Conservation (phyloP, 2,888 invertebrate genomes). For the Abrostola tripartita region DNA sequence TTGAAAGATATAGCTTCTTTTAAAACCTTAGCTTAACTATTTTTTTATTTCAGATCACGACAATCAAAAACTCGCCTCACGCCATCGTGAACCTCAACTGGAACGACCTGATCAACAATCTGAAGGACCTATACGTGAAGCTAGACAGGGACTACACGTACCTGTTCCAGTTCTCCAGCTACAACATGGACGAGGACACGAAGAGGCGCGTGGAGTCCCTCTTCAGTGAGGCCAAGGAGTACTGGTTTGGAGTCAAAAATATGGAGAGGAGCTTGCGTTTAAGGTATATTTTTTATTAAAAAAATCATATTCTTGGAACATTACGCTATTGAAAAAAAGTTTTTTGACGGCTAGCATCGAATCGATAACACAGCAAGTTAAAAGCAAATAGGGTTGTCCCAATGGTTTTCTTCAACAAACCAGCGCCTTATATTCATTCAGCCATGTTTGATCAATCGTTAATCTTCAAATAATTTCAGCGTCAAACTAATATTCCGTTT, state of each 20-base stretch:
- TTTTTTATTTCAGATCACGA: conserved; percentile 70
- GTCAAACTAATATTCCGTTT: conserved; percentile 73
- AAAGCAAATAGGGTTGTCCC: no score
- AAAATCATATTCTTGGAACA: no score
- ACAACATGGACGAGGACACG: conserved; percentile 66
- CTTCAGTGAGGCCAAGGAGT: conserved; percentile 65
- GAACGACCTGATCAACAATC: conserved; percentile 73
- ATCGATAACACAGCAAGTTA: no score
- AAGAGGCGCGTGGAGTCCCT: conserved; percentile 54
- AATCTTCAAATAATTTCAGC: conserved; percentile 60
- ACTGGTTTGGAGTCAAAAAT: conserved; percentile 73
- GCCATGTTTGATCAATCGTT: background rate
- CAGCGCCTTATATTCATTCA: background rate
- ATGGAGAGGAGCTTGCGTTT: conserved; percentile 71
- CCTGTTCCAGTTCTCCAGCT: conserved; percentile 74
- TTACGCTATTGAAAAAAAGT: no score
- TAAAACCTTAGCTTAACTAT: no score
- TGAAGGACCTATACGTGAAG: conserved; percentile 73
- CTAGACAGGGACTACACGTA: conserved; percentile 77
- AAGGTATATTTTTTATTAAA: conserved; percentile 61
- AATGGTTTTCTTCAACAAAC: background rate
- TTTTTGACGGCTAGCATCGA: no score
- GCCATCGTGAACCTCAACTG: conserved; percentile 69
- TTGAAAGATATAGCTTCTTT: no score
- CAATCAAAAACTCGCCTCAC: conserved; percentile 63